Percentiles rank a stretch among this genome's conserved stretches.
Evolutionary conservation across 2,797 vertebrate species (phyloP).

Genomic region (Enteromius afrohamiltoni): DNA sequence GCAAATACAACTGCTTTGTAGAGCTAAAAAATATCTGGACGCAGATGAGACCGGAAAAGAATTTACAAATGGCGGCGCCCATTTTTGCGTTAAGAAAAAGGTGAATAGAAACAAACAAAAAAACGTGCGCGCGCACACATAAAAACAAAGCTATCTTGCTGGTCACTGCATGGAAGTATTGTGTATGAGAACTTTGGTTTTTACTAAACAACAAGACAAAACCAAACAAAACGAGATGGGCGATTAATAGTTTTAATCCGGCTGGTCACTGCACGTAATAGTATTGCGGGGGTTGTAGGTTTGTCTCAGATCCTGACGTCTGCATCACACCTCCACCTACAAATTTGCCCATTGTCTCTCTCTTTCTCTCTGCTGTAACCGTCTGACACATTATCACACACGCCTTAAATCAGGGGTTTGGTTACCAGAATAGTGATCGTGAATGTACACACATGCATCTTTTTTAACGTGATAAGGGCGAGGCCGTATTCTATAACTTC

Average conservation of each 20-base stretch:
- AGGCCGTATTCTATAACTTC: conserved; percentile 25
- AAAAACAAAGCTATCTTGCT: no score
- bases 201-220: no score
- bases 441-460: background rate
- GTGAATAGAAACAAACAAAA: no score
- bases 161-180: no score
- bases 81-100: no score
- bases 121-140: rapidly evolving
- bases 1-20: no score
- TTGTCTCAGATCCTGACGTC: background rate
- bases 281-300: background rate
- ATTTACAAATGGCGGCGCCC: no score
- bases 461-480: conserved; percentile 1
- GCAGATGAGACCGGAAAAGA: no score
- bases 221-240: no score
- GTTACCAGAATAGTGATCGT: background rate
- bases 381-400: conserved; percentile 36
- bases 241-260: background rate
- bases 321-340: conserved; percentile 43
- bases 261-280: background rate
- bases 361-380: conserved; percentile 7
- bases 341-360: conserved; percentile 36
- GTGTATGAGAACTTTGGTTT: no score
- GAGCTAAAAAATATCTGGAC: no score
- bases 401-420: conserved; percentile 15